Evolutionary conservation across 2,113 vertebrate genomes (phyloP).

Genomic region (Syrrhaptes paradoxus): DNA sequence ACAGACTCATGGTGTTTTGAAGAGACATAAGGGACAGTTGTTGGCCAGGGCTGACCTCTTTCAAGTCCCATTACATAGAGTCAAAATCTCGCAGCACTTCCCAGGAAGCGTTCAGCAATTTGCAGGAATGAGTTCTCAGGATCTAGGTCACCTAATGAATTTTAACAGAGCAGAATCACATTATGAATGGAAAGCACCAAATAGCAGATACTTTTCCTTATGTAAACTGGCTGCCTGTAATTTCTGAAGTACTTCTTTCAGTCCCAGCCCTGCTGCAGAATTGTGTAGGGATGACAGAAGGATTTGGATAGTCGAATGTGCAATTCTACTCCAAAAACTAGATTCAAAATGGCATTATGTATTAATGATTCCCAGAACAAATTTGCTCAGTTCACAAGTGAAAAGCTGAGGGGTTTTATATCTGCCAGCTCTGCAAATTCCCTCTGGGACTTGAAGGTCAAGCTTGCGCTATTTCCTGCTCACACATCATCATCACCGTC

Average conservation of each 20-base stretch:
- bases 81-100: conserved; percentile 11
- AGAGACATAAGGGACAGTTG: neutral
- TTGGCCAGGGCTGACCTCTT: conserved; percentile 8
- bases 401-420: conserved; percentile 33
- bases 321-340: conserved; percentile 10
- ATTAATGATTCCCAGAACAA: conserved; percentile 64
- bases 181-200: conserved; percentile 36
- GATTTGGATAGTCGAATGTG: neutral
- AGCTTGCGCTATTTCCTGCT: conserved; percentile 58
- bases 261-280: neutral
- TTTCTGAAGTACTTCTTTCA: conserved; percentile 48
- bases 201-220: conserved; percentile 24
- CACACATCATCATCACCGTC: conserved; percentile 59
- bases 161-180: conserved; percentile 22
- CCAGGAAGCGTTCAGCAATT: conserved; percentile 16
- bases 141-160: conserved; percentile 52
- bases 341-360: conserved; percentile 49
- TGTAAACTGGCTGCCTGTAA: conserved; percentile 11
- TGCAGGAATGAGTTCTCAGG: conserved; percentile 4
- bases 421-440: conserved; percentile 40
- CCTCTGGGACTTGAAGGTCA: neutral
- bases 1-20: neutral
- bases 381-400: conserved; percentile 41
- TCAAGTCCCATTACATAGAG: conserved; percentile 32
- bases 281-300: conserved; percentile 28